Percentiles rank a stretch among this genome's conserved stretches.
phyloP scores from a whole-genome alignment of 1,140 invertebrate species.

The Brachionus asplanchnoidis region DNA sequence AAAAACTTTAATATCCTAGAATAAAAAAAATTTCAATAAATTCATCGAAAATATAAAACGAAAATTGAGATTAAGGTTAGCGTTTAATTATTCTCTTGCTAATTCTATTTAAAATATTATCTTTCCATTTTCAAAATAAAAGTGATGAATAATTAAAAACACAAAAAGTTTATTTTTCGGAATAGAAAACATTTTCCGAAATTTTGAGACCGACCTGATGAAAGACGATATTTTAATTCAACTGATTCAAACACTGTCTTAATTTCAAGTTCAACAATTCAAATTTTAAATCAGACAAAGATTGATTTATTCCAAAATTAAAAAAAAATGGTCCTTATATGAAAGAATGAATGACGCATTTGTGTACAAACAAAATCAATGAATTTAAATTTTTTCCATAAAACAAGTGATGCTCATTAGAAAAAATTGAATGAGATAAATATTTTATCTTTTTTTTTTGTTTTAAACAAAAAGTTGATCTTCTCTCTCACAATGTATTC shows the following conservation, averaged over 20 bases:
- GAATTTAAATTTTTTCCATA: background rate
- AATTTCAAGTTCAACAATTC: background rate
- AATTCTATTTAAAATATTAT: background rate
- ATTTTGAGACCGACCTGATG: background rate
- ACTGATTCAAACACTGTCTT: background rate
- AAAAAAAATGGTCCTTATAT: background rate
- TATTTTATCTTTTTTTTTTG: background rate
- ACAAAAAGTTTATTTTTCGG: background rate
- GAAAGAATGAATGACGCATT: background rate
- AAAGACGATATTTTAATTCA: background rate
- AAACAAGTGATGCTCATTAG: conserved; percentile 1
- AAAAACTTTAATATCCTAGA: background rate
- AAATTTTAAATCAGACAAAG: background rate
- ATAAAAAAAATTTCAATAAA: background rate
- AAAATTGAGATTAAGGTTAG: background rate
- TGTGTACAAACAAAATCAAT: background rate
- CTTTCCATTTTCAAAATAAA: background rate
- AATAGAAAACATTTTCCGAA: background rate
- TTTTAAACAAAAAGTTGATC: background rate
- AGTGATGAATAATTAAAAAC: background rate
- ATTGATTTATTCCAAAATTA: background rate
- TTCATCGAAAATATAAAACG: background rate
- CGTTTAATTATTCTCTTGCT: background rate
- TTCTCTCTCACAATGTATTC: background rate
- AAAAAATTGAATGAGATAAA: background rate